Evolutionary conservation across 2,113 vertebrate species (phyloP), one percentile per base, ranked within the genome.

Genomic region (Xenopus borealis): DNA sequence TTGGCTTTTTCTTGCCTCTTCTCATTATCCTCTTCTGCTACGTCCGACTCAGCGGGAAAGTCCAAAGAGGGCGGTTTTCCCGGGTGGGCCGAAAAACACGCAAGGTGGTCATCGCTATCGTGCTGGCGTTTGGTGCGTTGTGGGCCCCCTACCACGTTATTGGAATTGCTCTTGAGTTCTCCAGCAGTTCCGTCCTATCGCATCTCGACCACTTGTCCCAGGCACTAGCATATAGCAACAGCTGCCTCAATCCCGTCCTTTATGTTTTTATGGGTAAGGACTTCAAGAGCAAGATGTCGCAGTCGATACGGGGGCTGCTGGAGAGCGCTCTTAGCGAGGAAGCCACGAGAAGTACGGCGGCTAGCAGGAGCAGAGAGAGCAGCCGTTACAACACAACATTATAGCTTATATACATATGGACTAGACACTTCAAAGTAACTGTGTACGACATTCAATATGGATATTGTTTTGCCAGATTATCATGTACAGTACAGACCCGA

Each of bases 191-290:
- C 9, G 66, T 30, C 2, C 0, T 88, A 0, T 0, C 3, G 5
- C 46, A 79, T 5, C 83, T 91, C 76, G 88, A 95, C 69, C 78
- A 79, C 0, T 58, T 93, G 61, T 81, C 84, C 13, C 57, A 72
- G 58, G 85, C 87, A 14, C 76, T 94, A 8, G 92, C 90, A 0
- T 92, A 89, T 8, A 70, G 84, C 64, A 94, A 94, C 81, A 94
- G 93, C 81, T 94, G 93, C 79, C 82, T 93, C 65, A 93, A 94
- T 76, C 93, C 93, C 3, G 74, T 85, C 2, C 84, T 94, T 45
- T 94, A 95, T 3, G 91, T 91, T 45, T 88, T 94, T 61, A 83
- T 94, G 84, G 94, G 92, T 4, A 87, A 72, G 47, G 82, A 88
- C 70, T 93, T 94, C 81, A 89, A 91, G 75, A 79, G 81, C 50